Evolutionary conservation across 1,140 invertebrate genomes (phyloP), one percentile per base, ranked within the genome.

Genomic region (Tribolium castaneum): DNA sequence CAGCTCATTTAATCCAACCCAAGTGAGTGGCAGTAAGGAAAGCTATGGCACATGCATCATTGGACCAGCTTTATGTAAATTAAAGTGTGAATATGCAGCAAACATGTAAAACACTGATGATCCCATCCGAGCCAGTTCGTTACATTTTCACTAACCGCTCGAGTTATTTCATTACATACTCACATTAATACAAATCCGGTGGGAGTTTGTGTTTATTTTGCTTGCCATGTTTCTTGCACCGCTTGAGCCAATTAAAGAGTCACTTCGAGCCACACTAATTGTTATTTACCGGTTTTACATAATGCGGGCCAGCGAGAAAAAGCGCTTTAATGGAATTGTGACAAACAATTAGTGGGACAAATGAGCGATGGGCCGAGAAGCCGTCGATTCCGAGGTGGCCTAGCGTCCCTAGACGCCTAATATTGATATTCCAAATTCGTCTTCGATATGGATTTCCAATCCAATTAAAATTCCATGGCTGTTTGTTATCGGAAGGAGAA

Each of bases 381-480:
- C n/a, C 30, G 14, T 35, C 14, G 59, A 66, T 66, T 66, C 59
- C 10, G 59, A 34, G 59, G 59, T 35, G 59, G 59, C 59, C 34
- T 39, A 34, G 59, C 59, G 10, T 35, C 59, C 56, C 56, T 16
- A 62, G 56, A 62, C 56, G 22, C n/a, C 22, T 62, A 66, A 9
- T 66, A 66, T 72, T 73, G 71, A 73, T 73, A 73, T 73, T 73
- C 71, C 50, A 22, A 35, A 51, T 25, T 73, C 71, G 71, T 73
- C 49, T 51, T 52, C 52, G 71, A 73, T 73, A 73, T 73, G 30
- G 71, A 73, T 73, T 73, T 73, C 71, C 71, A 73, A 73, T 73
- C 71, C 71, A 73, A 73, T 73, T 73, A 73, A 73, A 73, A 73
- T 73, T 73, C 71, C 71, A 73, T 73, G 49, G 71, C 49, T 54